Conservation (phyloP, 1,140 invertebrate species). For the Calephelis virginiensis region DNA sequence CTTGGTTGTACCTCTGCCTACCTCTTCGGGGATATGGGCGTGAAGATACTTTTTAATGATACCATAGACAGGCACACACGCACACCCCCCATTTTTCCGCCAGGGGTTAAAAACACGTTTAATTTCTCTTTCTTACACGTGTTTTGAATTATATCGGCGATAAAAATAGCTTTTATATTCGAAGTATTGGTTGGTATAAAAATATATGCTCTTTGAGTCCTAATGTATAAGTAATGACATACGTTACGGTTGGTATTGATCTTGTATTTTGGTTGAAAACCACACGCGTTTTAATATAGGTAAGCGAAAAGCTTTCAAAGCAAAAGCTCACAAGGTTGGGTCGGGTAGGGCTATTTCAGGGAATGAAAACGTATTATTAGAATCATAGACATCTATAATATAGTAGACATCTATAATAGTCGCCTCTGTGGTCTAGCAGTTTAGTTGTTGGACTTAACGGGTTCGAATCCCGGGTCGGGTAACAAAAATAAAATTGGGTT, state of each 20-base stretch:
- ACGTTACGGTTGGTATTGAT: constrained; percentile 4
- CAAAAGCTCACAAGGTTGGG: constrained; percentile 10
- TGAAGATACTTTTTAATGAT: too few species aligned
- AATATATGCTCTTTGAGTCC: constrained; percentile 6
- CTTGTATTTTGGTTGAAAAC: constrained; percentile 9
- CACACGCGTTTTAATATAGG: constrained; percentile 4
- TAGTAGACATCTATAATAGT: too few species aligned
- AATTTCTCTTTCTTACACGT: not conserved
- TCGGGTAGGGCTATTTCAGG: constrained; percentile 7
- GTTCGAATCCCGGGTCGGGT: too few species aligned
- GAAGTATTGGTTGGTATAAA: not conserved
- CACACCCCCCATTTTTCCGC: too few species aligned
- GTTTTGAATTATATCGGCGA: not conserved
- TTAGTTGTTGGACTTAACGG: too few species aligned
- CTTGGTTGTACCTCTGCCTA: too few species aligned
- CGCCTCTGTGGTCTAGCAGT: too few species aligned
- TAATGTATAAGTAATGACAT: constrained; percentile 15
- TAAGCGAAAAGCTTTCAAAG: constrained; percentile 13
- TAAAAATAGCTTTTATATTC: not conserved
- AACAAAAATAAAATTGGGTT: too few species aligned
- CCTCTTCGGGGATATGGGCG: too few species aligned
- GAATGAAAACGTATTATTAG: not conserved
- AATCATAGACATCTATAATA: not conserved
- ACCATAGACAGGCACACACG: too few species aligned
- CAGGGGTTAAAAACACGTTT: not conserved